Base-by-base conservation (phyloP, 2,888 invertebrate species). In the Mechanitis messenoides region DNA sequence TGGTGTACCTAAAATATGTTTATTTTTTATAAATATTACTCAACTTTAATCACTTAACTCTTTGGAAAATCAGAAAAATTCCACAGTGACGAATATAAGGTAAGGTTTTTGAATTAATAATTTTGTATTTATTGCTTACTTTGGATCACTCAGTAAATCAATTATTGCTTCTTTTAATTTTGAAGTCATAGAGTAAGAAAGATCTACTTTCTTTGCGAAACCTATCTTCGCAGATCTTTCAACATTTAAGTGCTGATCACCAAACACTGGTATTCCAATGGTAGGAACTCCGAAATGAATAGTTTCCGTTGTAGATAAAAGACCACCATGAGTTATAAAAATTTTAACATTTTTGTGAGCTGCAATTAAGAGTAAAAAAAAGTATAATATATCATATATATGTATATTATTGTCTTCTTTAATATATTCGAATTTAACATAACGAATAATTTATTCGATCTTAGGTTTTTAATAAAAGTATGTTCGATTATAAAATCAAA, bases 251-350 rank as follows among this genome's bases (percentile, higher is more conserved):
- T 76, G 78, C 64, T 85, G 85, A 53, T 85, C 84, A 11, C 64
- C 79, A 58, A 77, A 81, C 0, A 75, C 70, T 0, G 85, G 84
- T 20, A 85, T 75, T 0, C 82, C 84, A 6, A 84, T 77, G 3
- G 79, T 73, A 3, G 84, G 81, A 1, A 80, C 76, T 2, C 77
- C 80, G 45, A 71, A 79, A 58, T 83, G 76, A 11, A 82, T 55
- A 0, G 83, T 66, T 64, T 84, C 84, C 0, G 75, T 81, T 0
- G 75, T 72, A 0, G 83, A 81, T 0, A 83, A 71, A 1, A 77
- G 72, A 33, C 84, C 82, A 2, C 84, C 82, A 7, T 83, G 81
- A 0, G 81, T 77, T 54, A 84, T 77, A 56, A 84, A 83, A 0
- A 84, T 65, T 1, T 73, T 56, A 60, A 79, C 78, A 58, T 83